A percentile compares a stretch with the other conserved stretches of the same genome.
Evolutionary conservation across 2,797 vertebrate species (phyloP).

Genomic region (Fistularia tabacaria): DNA sequence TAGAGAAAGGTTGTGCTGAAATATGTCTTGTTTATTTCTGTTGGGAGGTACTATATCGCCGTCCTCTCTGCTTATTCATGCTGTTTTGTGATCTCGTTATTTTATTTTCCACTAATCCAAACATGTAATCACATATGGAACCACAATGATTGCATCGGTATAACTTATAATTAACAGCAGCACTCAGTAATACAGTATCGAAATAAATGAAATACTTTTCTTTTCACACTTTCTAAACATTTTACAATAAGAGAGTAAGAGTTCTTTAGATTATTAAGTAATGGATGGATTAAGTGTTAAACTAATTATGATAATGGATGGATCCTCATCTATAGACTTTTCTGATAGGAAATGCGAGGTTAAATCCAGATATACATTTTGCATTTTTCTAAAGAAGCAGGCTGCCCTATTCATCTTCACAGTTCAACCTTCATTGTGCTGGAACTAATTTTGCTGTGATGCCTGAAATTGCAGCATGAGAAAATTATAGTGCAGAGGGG

Average conservation of each 20-base stretch:
- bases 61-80: neutral
- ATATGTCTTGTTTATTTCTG: conserved; percentile 82
- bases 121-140: neutral
- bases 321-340: conserved; percentile 26
- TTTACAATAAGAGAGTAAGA: neutral
- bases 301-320: conserved; percentile 25
- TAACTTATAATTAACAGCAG: too few species aligned
- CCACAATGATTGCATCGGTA: too few species aligned
- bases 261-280: conserved; percentile 7
- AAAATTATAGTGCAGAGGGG: conserved; percentile 56
- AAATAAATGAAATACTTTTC: too few species aligned
- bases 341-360: conserved; percentile 40
- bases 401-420: conserved; percentile 40
- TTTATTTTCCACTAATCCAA: neutral
- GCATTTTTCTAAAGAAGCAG: conserved; percentile 44
- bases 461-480: conserved; percentile 70
- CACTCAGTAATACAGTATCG: too few species aligned
- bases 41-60: conserved; percentile 54
- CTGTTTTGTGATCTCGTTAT: neutral
- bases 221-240: too few species aligned
- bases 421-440: conserved; percentile 54
- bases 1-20: conserved; percentile 16
- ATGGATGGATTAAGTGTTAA: conserved; percentile 11
- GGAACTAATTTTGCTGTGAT: conserved; percentile 70
- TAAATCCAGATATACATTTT: conserved; percentile 39